Evolutionary conservation across 2,797 vertebrate species (phyloP), one percentile per base, ranked within the genome.

Genomic region (Apodemus agrarius): DNA sequence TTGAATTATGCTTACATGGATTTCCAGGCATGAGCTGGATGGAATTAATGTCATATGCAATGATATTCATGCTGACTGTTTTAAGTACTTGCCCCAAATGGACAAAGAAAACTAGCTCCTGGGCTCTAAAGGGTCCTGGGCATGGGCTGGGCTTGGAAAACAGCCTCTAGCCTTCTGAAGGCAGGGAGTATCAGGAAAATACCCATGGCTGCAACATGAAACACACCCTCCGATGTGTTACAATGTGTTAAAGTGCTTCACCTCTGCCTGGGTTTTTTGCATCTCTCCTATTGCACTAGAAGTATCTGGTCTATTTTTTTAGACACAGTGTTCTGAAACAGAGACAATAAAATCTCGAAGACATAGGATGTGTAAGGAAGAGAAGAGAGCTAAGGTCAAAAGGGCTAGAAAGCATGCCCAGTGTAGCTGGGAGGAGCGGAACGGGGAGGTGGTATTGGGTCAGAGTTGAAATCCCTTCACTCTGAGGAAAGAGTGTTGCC

Each of bases 61-160:
- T 69, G 87, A 72, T 29, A 81, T 49, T 43, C 24, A 22, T 26
- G 7, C 13, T 65, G 8, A 37, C 67, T 96, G 34, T 65, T 93
- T 96, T 93, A 85, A 34, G 43, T 16, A 49, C 21, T 93, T 63
- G 46, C 40, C 31, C 16, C 29, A 22, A 31, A 26, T 67, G 2
- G 21, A 93, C 83, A 95, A 89, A 95, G 89, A 67, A 90, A 85
- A 86, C 24, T 22, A 31, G 89, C 40, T 80, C 29, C 19, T 8
- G 6, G 63, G 54, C 21, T 26, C 34, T 40, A 65, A 40, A 2
- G 24, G 74, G 88, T 81, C n/a, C 31, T n/a, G 82, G 61, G 52
- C 6, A 16, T 29, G 12, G 34, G 49, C 21, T 19, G 65, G 76
- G 2, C 8, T 0, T 34, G 6, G 83, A 85, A 69, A 91, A 74